Evolutionary conservation across 2,888 invertebrate genomes (phyloP), one percentile per base, ranked within the genome.

Genomic region (Nemotelus pantherinus): DNA sequence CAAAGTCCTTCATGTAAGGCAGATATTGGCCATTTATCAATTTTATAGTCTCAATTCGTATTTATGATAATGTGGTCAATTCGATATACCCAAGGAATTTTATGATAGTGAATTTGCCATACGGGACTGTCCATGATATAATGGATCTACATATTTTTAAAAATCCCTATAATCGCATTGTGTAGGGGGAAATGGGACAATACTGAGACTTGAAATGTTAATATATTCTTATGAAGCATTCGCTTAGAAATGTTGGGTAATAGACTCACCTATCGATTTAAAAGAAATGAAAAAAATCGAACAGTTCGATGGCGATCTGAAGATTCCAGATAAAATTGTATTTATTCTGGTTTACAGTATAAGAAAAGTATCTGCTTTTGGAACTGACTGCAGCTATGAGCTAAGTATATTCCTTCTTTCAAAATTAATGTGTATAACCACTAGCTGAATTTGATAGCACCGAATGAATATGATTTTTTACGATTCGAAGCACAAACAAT

Each of bases 51-150:
- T 53, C 77, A 68, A 77, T 79, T 75, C 79, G 67, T 77, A 79
- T 79, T 79, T 79, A 79, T 79, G 79, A 75, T 79, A 79, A 79
- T 77, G 74, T 75, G 79, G 77, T 77, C 79, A 77, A 79, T 79
- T 77, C 77, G 74, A 75, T 79, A 72, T 77, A 77, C 68, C 77
- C 77, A 71, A 77, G 68, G 74, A 77, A 68, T 72, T 77, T 78
- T 78, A 78, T 64, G 78, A 77, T 74, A 57, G 58, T 58, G 72
- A 77, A 58, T 67, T 67, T 72, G 65, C 74, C 58, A 60, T 78
- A 47, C 48, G n/a, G 39, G 25, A 57, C 57, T 57, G 57, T 3
- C 57, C 10, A 9, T 3, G 10, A 57, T 25, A 57, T 50, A 50
- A 50, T 50, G 6, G 43, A 41, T 63, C 5, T 43, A 64, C 7